Base-by-base conservation (phyloP, 2,888 invertebrate genomes). In the Machimus atricapillus region DNA sequence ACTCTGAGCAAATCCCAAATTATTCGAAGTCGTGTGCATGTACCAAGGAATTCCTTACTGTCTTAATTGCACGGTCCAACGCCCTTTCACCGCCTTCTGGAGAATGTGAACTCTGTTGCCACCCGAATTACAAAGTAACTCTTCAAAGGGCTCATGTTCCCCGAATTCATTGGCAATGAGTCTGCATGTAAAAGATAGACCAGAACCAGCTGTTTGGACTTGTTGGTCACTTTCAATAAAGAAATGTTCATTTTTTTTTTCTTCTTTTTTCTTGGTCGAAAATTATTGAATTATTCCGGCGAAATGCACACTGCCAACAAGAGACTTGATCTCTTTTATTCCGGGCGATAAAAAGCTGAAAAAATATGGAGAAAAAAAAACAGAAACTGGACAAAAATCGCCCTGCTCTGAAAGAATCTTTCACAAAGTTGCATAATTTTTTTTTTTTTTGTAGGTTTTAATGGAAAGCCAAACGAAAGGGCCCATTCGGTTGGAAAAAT, bases 401-500 rank as follows among this genome's bases (percentile, higher is more conserved):
- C 34, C 16, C n/a, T 43, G 19, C 34, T 7, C n/a, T 43, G 78
- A 19, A 23, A 58, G 16, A 31, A 14, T 79, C 52, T 52, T 46
- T 27, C 23, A 6, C 12, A 52, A 79, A 79, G 52, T 79, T 79
- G 79, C 23, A 79, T 23, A 79, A 12, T 66, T 66, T 66, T 66
- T 66, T 66, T 58, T 23, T 23, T 23, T 76, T 31, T 0, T 31
- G n/a, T 4, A n/a, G 43, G 78, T 66, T 66, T 79, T 79, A 79
- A 79, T 79, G 79, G 79, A 79, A 79, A 52, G 66, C 56, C 79
- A 79, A 79, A 79, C 79, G 79, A 79, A 66, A 79, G 23, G 52
- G 52, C 37, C 83, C 52, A 83, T 83, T 87, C 87, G 52, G 52
- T 82, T 83, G 87, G 77, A 77, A 83, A 87, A 83, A 87, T 86